A percentile compares a stretch with the other conserved stretches of the same genome.
phyloP scores from a whole-genome alignment of 2,113 vertebrate species.

The Sinocyclocheilus rhinocerous region DNA sequence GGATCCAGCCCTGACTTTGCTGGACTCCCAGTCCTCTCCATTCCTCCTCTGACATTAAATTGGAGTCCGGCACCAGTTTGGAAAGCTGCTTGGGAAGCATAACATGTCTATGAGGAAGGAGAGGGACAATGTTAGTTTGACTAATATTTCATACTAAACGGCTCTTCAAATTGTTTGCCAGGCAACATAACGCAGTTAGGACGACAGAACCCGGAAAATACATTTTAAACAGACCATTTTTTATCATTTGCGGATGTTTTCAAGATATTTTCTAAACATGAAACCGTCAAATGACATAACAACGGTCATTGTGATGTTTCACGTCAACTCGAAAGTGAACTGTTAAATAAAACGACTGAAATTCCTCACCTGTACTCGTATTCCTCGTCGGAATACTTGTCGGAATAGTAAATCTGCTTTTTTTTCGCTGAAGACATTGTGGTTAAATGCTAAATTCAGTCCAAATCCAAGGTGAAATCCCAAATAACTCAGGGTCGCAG shows the following conservation, averaged over 20 bases:
- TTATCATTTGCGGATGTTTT: neutral
- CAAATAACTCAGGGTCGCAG: neutral
- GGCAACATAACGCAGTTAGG: neutral
- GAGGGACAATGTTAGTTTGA: neutral
- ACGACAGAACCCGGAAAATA: neutral
- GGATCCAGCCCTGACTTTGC: slow-evolving; percentile 95
- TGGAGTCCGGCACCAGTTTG: slow-evolving; percentile 89
- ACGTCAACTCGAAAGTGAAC: neutral
- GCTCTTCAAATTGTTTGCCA: neutral
- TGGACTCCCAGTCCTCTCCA: slow-evolving; percentile 94
- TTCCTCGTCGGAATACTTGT: slow-evolving; percentile 79
- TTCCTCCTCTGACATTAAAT: slow-evolving; percentile 91
- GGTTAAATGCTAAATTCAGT: neutral
- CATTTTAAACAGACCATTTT: neutral
- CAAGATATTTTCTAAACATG: neutral
- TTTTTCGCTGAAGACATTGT: slow-evolving; percentile 73
- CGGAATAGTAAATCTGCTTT: slow-evolving; percentile 79
- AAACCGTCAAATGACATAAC: neutral
- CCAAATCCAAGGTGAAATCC: neutral
- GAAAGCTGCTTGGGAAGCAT: slow-evolving; percentile 94
- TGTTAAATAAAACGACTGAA: neutral
- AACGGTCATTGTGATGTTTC: neutral
- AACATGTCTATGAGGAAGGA: slow-evolving; percentile 80
- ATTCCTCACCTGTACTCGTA: slow-evolving; percentile 76
- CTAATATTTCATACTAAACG: neutral